Evolutionary conservation across 2,888 invertebrate genomes (phyloP).

Genomic region (Dasysyrphus albostriatus): DNA sequence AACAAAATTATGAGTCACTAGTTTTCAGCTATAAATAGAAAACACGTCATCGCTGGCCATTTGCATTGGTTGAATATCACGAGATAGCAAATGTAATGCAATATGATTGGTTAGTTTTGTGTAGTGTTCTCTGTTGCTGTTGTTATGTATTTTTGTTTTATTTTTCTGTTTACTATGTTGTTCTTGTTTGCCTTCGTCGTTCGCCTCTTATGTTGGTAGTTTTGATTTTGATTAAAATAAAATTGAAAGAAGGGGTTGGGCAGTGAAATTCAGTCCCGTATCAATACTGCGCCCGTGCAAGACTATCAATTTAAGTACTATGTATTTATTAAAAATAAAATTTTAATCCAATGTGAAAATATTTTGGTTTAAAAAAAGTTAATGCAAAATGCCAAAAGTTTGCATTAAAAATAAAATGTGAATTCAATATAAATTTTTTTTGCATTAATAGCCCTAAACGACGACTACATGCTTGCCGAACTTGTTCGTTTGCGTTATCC

Average conservation of each 20-base stretch:
- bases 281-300: background rate
- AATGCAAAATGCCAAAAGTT: too few species aligned
- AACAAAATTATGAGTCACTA: constrained; percentile 62
- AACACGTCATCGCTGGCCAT: constrained; percentile 63
- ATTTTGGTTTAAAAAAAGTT: too few species aligned
- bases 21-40: constrained; percentile 65
- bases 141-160: background rate
- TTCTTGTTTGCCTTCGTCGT: constrained; percentile 56
- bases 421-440: too few species aligned
- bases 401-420: too few species aligned
- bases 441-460: too few species aligned
- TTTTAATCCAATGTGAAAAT: too few species aligned
- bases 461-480: too few species aligned
- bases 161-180: constrained; percentile 33
- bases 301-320: background rate
- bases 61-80: constrained; percentile 71
- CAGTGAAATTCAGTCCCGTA: background rate
- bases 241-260: background rate
- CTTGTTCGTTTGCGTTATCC: too few species aligned
- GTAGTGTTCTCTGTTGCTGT: constrained; percentile 43
- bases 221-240: background rate
- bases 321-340: too few species aligned
- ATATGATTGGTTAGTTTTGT: constrained; percentile 51
- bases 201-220: background rate
- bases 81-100: constrained; percentile 34